Percentiles rank a stretch among this genome's conserved stretches.
Evolutionary conservation across 2,113 vertebrate species (phyloP).

Genomic region (Echinops telfairi): DNA sequence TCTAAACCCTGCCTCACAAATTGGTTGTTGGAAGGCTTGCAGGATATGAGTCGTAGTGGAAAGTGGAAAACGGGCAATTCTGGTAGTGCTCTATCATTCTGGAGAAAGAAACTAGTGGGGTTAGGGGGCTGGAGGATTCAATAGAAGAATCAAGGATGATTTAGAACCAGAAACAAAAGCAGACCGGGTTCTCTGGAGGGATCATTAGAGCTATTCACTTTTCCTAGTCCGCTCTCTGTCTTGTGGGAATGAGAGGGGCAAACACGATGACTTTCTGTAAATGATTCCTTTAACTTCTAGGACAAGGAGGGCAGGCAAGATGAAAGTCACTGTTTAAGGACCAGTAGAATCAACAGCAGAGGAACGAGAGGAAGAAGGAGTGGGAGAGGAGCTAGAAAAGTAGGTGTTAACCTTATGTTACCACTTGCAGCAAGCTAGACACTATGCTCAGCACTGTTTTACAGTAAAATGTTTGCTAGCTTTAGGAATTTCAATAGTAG

Average conservation of each 20-base stretch:
- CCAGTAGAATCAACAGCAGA: neutral
- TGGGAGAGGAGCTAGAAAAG: neutral
- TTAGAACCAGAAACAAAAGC: neutral
- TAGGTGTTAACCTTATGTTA: neutral
- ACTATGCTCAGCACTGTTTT: no score
- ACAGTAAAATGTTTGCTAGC: neutral
- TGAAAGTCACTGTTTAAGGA: neutral
- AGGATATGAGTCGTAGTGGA: neutral
- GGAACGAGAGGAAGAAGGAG: neutral
- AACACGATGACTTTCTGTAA: neutral
- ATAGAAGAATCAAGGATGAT: neutral
- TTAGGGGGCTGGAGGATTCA: neutral
- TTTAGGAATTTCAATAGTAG: neutral
- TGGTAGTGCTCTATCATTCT: neutral
- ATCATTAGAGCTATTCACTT: neutral
- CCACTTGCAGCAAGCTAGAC: neutral
- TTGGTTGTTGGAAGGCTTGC: neutral
- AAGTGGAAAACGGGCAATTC: neutral
- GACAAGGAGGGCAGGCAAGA: neutral
- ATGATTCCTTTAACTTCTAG: neutral
- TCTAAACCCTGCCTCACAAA: neutral
- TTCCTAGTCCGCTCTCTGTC: neutral
- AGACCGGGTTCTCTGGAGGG: neutral
- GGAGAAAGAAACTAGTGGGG: neutral
- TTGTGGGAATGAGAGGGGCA: neutral